Percentiles rank a stretch among this genome's conserved stretches.
phyloP scores from a whole-genome alignment of 2,797 vertebrate species.

The Pseudotriccus pelzelni region DNA sequence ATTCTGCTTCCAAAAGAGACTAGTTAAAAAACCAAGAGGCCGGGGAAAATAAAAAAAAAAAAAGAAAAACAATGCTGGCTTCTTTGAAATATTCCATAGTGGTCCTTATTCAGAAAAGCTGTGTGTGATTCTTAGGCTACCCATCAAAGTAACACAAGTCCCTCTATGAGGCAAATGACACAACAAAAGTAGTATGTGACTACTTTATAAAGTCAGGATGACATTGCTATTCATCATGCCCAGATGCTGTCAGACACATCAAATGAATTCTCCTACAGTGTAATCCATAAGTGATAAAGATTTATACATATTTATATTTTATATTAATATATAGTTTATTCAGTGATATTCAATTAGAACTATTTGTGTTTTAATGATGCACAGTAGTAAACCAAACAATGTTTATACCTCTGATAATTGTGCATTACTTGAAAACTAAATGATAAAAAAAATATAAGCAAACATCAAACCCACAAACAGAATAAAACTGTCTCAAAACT shows the following conservation, averaged over 20 bases:
- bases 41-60: neutral
- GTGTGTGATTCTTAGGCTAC: neutral
- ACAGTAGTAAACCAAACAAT: slow-evolving; percentile 9
- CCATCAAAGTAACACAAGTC: neutral
- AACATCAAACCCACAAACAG: neutral
- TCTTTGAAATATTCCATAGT: neutral
- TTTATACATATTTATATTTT: slow-evolving; percentile 12
- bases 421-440: neutral
- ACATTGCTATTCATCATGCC: neutral
- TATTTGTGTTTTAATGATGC: slow-evolving; percentile 29
- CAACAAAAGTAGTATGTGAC: neutral
- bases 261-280: neutral
- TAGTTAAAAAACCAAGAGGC: neutral
- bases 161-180: neutral
- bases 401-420: neutral
- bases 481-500: neutral
- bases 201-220: neutral
- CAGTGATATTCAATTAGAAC: slow-evolving; percentile 36
- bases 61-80: neutral
- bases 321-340: neutral
- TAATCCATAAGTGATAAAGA: slow-evolving; percentile 29
- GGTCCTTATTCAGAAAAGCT: neutral
- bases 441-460: neutral
- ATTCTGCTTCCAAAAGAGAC: neutral
- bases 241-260: neutral